Percentiles rank a stretch among this genome's conserved stretches.
Evolutionary conservation across 2,113 vertebrate genomes (phyloP).

Genomic region (Ahaetulla prasina): DNA sequence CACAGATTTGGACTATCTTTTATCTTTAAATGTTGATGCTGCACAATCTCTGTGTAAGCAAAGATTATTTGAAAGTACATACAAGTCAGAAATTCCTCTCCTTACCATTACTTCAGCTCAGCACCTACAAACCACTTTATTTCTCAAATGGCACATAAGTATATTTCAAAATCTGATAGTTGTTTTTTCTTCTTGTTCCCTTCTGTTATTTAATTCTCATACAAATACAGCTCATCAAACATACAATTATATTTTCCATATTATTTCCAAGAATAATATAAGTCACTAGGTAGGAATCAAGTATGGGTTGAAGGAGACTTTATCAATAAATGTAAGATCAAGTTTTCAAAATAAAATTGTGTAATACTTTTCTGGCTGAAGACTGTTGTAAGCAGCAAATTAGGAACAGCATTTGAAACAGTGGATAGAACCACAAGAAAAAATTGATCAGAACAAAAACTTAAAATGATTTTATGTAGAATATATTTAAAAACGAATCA

Average conservation of each 20-base stretch:
- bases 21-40: neutral
- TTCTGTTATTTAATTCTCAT: neutral
- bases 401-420: neutral
- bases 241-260: neutral
- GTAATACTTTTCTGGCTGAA: neutral
- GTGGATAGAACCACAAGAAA: neutral
- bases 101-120: neutral
- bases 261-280: neutral
- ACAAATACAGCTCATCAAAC: neutral
- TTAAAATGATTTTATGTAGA: neutral
- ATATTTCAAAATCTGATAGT: neutral
- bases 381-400: neutral
- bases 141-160: neutral
- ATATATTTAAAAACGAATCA: neutral
- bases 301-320: neutral
- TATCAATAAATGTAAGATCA: neutral
- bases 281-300: neutral
- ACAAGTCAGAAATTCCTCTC: neutral
- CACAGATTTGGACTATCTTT: neutral
- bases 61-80: neutral
- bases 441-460: neutral
- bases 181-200: neutral
- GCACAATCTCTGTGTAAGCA: slow-evolving; percentile 3
- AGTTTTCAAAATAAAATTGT: neutral
- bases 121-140: neutral